Base-by-base conservation (phyloP, 1,140 invertebrate species). In the Sitobion miscanthi region DNA sequence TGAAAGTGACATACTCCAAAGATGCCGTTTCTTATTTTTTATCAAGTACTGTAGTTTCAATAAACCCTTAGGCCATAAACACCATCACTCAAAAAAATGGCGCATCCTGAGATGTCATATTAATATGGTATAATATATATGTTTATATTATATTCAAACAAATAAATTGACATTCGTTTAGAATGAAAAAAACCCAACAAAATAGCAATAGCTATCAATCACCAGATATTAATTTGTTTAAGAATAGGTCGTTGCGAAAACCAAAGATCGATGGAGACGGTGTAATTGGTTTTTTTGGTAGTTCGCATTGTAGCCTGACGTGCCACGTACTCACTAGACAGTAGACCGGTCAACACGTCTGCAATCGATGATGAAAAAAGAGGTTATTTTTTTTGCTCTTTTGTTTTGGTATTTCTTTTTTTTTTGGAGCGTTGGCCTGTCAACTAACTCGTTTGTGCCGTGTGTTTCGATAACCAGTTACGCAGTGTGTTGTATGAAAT, bases 131-230 rank as follows among this genome's bases (percentile, higher is more conserved):
- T 77, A 77, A 17, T n/a, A n/a, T 77, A 77, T 77, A 77, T 14
- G 57, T 62, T 62, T 25, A 62, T 62, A 62, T 30, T 62, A 30
- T 77, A 77, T 77, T 77, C 30, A 77, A 77, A 77, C 30, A 77
- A 77, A 77, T n/a, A 77, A 77, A 77, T n/a, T 77, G 62, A n/a
- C n/a, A 77, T 77, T 77, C 62, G 62, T 77, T 77, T 35, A 77
- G 62, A 77, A 77, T 77, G 17, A n/a, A n/a, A 77, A n/a, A 6
- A n/a, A 77, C 30, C 14, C n/a, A 77, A 4, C 11, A n/a, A 77
- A 20, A 77, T 77, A n/a, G n/a, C n/a, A 77, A n/a, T 77, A 69
- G 11, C 62, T 77, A 77, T 77, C 30, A 77, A 77, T 77, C 62
- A 77, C 62, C n/a, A 77, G 62, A 20, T 77, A 77, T 77, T 77